phyloP scores from a whole-genome alignment of 2,113 vertebrate species.

The Lamprotornis superbus region DNA sequence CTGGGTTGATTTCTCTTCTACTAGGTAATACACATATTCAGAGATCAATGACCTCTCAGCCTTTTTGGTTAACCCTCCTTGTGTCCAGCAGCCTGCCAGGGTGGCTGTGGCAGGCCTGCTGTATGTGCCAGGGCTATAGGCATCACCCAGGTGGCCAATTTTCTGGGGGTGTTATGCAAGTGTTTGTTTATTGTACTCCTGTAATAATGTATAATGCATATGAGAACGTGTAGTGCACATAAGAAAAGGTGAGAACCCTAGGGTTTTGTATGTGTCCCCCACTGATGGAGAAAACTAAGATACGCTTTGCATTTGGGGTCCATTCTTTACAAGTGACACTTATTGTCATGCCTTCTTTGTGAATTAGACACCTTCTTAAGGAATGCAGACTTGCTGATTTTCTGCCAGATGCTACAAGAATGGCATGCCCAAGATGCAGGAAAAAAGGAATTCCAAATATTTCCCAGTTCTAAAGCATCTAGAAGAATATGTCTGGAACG shows the following conservation, averaged over 20 bases:
- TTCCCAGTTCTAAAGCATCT: not conserved
- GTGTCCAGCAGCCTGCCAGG: not conserved
- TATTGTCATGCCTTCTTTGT: accelerated
- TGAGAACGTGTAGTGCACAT: not conserved
- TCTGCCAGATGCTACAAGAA: not conserved
- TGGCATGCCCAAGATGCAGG: not conserved
- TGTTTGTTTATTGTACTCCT: not conserved
- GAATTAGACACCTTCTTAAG: not conserved
- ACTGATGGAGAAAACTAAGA: not conserved
- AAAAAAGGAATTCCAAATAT: not conserved
- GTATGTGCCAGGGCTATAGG: accelerated
- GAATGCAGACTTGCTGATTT: not conserved
- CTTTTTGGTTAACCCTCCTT: not conserved
- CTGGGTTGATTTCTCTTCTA: not conserved
- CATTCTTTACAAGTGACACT: not conserved
- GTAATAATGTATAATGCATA: not conserved
- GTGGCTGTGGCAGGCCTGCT: not conserved
- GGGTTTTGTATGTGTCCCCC: not conserved
- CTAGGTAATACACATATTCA: not conserved
- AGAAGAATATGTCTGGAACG: not conserved
- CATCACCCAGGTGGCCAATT: accelerated
- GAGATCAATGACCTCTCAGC: not conserved
- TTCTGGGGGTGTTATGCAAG: not conserved
- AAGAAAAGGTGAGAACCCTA: not conserved
- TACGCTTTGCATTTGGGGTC: not conserved